Evolutionary conservation across 2,888 invertebrate species (phyloP).

Genomic region (Sialis lutaria): DNA sequence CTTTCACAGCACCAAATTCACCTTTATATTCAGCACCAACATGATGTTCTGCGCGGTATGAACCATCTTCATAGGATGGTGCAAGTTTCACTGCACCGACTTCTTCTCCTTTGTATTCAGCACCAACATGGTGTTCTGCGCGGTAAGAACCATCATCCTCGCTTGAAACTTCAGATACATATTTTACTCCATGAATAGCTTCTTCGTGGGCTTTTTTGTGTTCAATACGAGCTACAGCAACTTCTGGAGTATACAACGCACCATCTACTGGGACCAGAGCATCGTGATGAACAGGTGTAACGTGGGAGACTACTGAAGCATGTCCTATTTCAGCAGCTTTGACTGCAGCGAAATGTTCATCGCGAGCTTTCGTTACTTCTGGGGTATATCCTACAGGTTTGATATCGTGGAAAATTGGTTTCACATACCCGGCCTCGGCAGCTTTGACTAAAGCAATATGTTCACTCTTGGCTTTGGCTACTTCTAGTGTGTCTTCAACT

Average conservation of each 20-base stretch:
- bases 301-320: background rate
- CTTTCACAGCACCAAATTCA: too few relatives aligned
- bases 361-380: constrained; percentile 15
- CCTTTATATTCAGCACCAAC: too few relatives aligned
- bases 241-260: constrained; percentile 13
- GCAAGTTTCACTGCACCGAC: too few relatives aligned
- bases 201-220: constrained; percentile 6
- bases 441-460: constrained; percentile 9
- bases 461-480: constrained; percentile 12
- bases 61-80: too few relatives aligned
- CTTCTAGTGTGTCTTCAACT: constrained; percentile 15
- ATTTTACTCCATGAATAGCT: too few relatives aligned
- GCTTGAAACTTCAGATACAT: too few relatives aligned
- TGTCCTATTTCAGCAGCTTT: background rate
- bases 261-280: constrained; percentile 13
- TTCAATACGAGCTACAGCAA: constrained; percentile 12
- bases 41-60: too few relatives aligned
- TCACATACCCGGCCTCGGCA: background rate
- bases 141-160: too few relatives aligned
- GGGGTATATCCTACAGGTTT: constrained; percentile 13
- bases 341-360: constrained; percentile 10
- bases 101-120: too few relatives aligned
- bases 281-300: background rate
- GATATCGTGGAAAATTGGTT: background rate
- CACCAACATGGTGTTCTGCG: too few relatives aligned